Evolutionary conservation across 92 coral and sea anemone species (phyloP).

Genomic region (Parazoanthus darwini): DNA sequence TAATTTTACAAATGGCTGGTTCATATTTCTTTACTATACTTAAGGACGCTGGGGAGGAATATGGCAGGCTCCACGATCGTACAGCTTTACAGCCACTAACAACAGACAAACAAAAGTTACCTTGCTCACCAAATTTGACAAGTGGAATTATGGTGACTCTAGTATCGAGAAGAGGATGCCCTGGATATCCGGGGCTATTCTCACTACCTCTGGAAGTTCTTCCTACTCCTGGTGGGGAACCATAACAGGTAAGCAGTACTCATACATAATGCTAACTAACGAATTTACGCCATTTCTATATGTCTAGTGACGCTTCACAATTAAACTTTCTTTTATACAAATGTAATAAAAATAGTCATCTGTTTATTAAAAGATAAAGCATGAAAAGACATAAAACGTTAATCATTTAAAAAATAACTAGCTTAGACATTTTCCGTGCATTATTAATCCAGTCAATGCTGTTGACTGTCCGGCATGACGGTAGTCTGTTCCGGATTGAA

Average conservation of each 20-base stretch:
- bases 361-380: too few species aligned
- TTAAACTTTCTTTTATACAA: too few species aligned
- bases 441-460: too few species aligned
- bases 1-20: too few species aligned
- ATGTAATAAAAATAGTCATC: too few species aligned
- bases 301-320: background rate
- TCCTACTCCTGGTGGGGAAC: conserved; percentile 43
- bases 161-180: conserved; percentile 61
- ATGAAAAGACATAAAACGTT: too few species aligned
- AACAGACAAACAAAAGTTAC: conserved; percentile 47
- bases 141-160: conserved; percentile 42
- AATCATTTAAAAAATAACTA: too few species aligned
- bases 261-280: background rate
- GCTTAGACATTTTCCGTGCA: too few species aligned
- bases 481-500: too few species aligned
- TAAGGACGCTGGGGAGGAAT: conserved; percentile 63
- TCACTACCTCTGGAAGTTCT: conserved; percentile 50
- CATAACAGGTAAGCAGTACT: conserved; percentile 35
- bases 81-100: conserved; percentile 49
- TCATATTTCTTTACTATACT: background rate
- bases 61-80: conserved; percentile 52
- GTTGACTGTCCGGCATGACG: too few species aligned
- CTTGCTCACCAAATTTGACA: conserved; percentile 52
- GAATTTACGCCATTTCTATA: background rate
- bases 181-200: conserved; percentile 50